Evolutionary conservation across 2,797 vertebrate species (phyloP), one percentile per base, ranked within the genome.

Genomic region (Catamblyrhynchus diadema): DNA sequence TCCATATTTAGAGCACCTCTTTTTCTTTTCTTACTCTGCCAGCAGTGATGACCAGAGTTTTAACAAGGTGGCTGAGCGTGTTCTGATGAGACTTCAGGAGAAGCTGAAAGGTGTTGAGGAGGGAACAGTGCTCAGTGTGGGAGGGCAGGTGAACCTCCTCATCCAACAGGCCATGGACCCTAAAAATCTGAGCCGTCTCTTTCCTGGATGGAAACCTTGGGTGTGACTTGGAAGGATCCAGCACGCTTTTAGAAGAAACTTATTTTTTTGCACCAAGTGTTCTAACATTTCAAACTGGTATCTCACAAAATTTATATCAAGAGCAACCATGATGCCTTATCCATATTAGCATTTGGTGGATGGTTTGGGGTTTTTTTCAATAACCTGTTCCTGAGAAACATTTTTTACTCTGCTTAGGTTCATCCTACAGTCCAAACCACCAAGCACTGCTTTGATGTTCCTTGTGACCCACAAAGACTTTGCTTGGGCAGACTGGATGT

Each of bases 111-210:
- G 99, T 19, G 99, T 99, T 88, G 99, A 99, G 96, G 99, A 99
- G 64, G 99, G 99, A 85, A 98, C 98, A 0, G 99, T 99, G 95
- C 99, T 99, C 85, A 99, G 98, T 8, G 98, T 99, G 24, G 98
- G 98, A 8, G 99, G 99, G 14, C 99, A 99, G 95, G 99, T 99
- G 91, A 99, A 99, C 96, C 98, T 99, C 87, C 99, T 99, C 95
- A 99, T 99, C 84, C 99, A 99, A 75, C 99, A 99, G 96, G 99
- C 99, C 94, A 99, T 99, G 98, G 99, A 99, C 97, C 99, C 98
- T 65, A 99, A 99, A 96, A 99, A 99, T 91, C 99, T 99, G 79
- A 99, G 99, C 97, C 98, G 96, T 2, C 99, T 99, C 70, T 99
- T 98, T 95, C 98, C 97, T 0, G 99, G 99, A 14, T 99, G 99